Conservation (phyloP, 2,888 invertebrate species). For the Orthosia gracilis region DNA sequence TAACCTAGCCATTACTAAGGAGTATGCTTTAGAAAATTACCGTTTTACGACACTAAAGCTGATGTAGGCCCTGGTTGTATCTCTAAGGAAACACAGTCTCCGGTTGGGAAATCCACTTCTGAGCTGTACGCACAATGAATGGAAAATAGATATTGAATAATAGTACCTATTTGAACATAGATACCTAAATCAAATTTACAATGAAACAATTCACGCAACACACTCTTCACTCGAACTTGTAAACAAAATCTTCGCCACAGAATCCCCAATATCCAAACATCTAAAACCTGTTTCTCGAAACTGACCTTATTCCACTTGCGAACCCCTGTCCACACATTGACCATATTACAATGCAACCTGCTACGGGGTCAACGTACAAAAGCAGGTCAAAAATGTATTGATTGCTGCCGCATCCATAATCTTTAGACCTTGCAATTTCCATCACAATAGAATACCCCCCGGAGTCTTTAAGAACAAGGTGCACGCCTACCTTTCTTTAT, state of each 20-base stretch:
- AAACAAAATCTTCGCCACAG: slow-evolving; percentile 5
- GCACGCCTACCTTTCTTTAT: slow-evolving; percentile 71
- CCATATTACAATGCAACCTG: slow-evolving; percentile 81
- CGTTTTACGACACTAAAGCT: too few relatives aligned
- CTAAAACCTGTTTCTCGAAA: slow-evolving; percentile 37
- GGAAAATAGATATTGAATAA: too few relatives aligned
- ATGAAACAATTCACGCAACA: background rate
- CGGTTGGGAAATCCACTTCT: too few relatives aligned
- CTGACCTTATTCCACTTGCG: slow-evolving; percentile 56
- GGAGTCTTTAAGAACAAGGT: slow-evolving; percentile 72
- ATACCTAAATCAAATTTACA: background rate
- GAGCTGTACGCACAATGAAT: too few relatives aligned
- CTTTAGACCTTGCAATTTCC: slow-evolving; percentile 75
- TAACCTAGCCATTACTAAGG: too few relatives aligned
- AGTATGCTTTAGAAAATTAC: too few relatives aligned
- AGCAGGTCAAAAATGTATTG: slow-evolving; percentile 74
- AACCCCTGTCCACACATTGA: slow-evolving; percentile 69
- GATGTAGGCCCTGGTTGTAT: too few relatives aligned
- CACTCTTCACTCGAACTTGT: slow-evolving; percentile 5
- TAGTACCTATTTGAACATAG: too few relatives aligned
- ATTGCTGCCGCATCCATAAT: slow-evolving; percentile 79
- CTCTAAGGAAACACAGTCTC: too few relatives aligned
- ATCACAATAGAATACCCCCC: slow-evolving; percentile 84
- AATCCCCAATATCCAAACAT: background rate
- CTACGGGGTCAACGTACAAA: slow-evolving; percentile 83